These are phyloP conservation scores for Muntiacus reevesi DNA, from an alignment of 2,113 vertebrate species.

Conservation along the genomic window DNA sequence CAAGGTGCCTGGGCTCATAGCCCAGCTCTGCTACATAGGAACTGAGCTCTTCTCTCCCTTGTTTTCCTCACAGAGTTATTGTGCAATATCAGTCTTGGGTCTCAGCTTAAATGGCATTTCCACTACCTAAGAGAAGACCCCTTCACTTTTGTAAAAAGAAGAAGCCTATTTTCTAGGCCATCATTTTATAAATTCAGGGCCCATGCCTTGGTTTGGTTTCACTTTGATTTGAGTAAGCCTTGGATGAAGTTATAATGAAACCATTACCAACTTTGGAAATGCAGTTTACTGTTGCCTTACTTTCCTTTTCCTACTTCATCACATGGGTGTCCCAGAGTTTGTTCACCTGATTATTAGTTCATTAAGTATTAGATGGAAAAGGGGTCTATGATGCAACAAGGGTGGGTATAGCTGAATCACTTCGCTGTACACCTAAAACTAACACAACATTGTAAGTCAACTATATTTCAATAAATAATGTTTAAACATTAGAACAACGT, in stretches of 20 bases:
- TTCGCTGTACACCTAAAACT: background rate
- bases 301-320: background rate
- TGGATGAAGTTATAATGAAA: background rate
- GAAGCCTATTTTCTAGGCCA: background rate
- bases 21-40: background rate
- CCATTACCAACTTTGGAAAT: background rate
- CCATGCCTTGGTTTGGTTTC: background rate
- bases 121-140: background rate
- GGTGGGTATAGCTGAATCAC: background rate
- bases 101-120: background rate
- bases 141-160: background rate
- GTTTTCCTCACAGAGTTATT: background rate
- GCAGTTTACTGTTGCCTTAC: fast-evolving
- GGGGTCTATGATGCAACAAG: background rate
- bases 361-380: background rate
- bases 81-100: background rate
- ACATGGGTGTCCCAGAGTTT: background rate
- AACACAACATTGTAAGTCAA: background rate
- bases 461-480: background rate
- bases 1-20: background rate
- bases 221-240: background rate
- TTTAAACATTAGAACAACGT: background rate
- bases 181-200: background rate
- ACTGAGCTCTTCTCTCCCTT: background rate
- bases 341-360: background rate